Conservation (phyloP, 2,113 vertebrate genomes). For the Megaptera novaeangliae region DNA sequence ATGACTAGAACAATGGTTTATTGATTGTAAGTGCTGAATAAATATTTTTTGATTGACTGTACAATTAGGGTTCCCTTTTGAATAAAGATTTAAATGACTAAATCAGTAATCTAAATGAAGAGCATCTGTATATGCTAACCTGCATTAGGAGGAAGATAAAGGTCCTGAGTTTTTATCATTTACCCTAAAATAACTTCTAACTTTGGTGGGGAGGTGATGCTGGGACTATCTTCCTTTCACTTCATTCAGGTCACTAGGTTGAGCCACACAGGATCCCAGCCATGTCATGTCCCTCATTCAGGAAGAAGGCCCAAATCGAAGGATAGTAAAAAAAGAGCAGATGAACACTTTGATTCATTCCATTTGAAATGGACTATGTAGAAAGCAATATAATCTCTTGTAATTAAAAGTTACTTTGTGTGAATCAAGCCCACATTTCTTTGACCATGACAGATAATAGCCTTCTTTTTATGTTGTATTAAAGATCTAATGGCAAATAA, state of each 20-base stretch:
- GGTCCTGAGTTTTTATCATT: not conserved
- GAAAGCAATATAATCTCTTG: constrained; percentile 24
- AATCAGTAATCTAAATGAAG: not conserved
- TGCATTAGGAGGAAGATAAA: not conserved
- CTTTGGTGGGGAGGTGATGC: not conserved
- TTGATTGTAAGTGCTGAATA: not conserved
- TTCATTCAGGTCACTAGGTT: not conserved
- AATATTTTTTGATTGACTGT: not conserved
- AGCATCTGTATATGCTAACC: not conserved
- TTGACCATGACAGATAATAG: constrained; percentile 33
- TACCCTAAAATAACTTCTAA: not conserved
- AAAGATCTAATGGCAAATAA: constrained; percentile 45
- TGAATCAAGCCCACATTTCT: constrained; percentile 30
- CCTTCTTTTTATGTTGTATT: constrained; percentile 7
- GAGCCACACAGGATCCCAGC: not conserved
- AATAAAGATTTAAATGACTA: not conserved
- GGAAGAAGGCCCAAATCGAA: not conserved
- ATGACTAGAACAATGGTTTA: not conserved
- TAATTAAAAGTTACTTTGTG: constrained; percentile 51
- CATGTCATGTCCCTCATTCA: not conserved
- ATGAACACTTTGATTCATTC: not conserved
- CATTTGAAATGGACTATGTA: constrained; percentile 2
- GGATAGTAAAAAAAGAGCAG: not conserved
- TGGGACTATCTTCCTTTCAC: not conserved
- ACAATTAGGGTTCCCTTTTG: not conserved